These are phyloP conservation scores for Drosophila ustulata DNA, from an alignment of 2,888 invertebrate species.

Conservation along the genomic window DNA sequence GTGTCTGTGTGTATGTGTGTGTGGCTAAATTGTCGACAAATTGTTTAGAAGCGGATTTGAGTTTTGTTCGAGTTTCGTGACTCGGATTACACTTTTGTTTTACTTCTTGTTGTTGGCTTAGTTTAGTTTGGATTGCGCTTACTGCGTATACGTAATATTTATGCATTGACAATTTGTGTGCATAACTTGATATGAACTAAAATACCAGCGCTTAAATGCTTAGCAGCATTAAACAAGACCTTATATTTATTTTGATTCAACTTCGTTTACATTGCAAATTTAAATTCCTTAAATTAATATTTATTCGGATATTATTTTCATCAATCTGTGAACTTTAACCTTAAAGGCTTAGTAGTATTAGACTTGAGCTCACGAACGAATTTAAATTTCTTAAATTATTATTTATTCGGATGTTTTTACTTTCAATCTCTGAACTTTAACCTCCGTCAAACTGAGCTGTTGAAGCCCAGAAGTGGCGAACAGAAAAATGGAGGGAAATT, in stretches of 20 bases:
- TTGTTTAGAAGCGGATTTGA: conserved; percentile 64
- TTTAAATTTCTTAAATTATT: neutral
- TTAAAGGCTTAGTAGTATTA: conserved; percentile 8
- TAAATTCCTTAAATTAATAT: neutral
- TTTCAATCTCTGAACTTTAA: neutral
- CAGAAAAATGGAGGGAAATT: conserved; percentile 7
- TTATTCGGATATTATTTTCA: neutral
- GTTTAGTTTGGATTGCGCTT: conserved; percentile 16
- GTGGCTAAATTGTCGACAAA: conserved; percentile 67
- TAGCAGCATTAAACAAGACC: neutral
- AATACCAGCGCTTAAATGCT: conserved; percentile 31
- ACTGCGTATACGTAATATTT: conserved; percentile 54
- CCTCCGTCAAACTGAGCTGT: neutral
- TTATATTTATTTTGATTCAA: neutral
- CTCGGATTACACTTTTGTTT: conserved; percentile 69
- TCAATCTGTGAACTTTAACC: conserved; percentile 2
- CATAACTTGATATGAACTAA: conserved; percentile 27
- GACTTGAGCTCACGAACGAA: neutral
- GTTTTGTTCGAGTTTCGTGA: conserved; percentile 49
- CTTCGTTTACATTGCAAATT: neutral
- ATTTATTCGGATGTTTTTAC: too few relatives aligned
- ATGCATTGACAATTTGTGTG: conserved; percentile 35
- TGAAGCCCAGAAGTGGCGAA: neutral
- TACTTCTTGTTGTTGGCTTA: conserved; percentile 46
- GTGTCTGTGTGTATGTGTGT: conserved; percentile 18